phyloP scores from a whole-genome alignment of 2,113 vertebrate genomes.

The Acinonyx jubatus region DNA sequence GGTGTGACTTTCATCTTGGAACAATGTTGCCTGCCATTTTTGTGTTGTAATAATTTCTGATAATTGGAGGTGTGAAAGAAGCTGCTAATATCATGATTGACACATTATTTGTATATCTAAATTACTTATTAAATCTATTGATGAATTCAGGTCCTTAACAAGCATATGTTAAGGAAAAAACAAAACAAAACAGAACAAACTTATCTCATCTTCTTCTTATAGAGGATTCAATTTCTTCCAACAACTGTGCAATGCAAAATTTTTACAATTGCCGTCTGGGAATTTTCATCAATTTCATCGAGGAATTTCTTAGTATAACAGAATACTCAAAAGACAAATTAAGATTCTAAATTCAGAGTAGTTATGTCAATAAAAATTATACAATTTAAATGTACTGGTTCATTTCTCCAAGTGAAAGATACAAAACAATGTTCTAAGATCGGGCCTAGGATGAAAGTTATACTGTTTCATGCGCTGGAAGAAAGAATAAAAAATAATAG shows the following conservation, averaged over 20 bases:
- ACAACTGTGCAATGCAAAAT: slow-evolving; percentile 39
- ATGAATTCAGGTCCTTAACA: neutral
- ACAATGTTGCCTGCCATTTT: neutral
- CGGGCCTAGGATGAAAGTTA: neutral
- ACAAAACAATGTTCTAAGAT: neutral
- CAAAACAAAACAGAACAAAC: neutral
- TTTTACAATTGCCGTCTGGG: neutral
- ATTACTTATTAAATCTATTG: slow-evolving; percentile 33
- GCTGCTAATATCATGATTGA: neutral
- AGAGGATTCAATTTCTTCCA: slow-evolving; percentile 30
- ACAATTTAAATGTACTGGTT: neutral
- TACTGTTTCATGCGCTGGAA: neutral
- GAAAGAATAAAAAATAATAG: slow-evolving; percentile 4
- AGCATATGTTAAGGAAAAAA: neutral
- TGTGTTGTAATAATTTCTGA: slow-evolving; percentile 14
- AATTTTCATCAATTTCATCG: slow-evolving; percentile 47
- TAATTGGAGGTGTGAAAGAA: neutral
- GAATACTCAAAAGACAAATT: slow-evolving; percentile 8
- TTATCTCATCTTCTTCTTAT: slow-evolving; percentile 18
- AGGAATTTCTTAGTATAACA: neutral
- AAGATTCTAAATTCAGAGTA: slow-evolving; percentile 34
- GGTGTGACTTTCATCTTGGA: neutral
- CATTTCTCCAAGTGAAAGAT: neutral
- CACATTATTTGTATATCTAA: neutral
- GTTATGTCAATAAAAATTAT: neutral